Percentiles rank a stretch among this genome's conserved stretches.
These are phyloP conservation scores for Nestor notabilis DNA, from an alignment of 2,113 vertebrate genomes.

Conservation along the genomic window DNA sequence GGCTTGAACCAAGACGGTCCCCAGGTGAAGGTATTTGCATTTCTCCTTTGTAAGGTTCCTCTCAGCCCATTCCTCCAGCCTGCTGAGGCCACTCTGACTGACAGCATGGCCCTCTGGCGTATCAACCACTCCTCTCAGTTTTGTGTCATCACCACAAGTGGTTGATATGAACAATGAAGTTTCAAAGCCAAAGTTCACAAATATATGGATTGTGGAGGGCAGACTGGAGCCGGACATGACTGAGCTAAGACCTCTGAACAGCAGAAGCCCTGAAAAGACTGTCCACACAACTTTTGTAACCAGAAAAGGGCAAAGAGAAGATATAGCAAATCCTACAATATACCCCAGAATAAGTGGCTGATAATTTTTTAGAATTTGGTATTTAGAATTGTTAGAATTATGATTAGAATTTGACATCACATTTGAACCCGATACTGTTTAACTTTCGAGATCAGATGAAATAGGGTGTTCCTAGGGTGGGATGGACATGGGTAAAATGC, in stretches of 20 bases:
- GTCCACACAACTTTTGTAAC: not conserved
- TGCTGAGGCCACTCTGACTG: not conserved
- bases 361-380: not conserved
- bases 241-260: not conserved
- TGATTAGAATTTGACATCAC: no score
- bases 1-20: no score
- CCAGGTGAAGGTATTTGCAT: rapidly evolving
- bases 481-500: no score
- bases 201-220: not conserved
- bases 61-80: not conserved
- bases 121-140: not conserved
- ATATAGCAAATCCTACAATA: not conserved
- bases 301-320: not conserved
- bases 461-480: no score
- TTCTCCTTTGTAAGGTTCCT: not conserved
- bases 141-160: not conserved
- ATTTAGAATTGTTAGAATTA: no score
- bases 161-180: not conserved
- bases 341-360: not conserved
- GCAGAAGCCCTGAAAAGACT: not conserved
- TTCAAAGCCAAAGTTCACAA: not conserved
- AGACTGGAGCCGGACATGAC: not conserved
- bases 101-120: not conserved
- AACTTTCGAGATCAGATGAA: no score
- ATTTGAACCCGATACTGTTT: no score